Evolutionary conservation across 1,140 invertebrate genomes (phyloP).

Genomic region (Ganaspis sp.): DNA sequence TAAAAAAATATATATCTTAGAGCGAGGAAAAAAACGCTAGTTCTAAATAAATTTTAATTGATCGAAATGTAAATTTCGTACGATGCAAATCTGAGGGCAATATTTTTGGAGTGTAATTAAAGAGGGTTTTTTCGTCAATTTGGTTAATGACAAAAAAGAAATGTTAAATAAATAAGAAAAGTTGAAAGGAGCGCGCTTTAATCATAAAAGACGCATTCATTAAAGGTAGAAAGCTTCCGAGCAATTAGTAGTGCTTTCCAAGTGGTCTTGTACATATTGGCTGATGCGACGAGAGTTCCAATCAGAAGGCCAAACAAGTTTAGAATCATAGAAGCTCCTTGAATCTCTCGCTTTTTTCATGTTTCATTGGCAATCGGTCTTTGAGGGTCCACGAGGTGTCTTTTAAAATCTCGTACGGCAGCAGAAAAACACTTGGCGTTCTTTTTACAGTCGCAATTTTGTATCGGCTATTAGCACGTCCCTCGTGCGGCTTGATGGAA

Average conservation of each 20-base stretch:
- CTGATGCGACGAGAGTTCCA: not conserved
- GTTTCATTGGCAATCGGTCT: conserved; percentile 39
- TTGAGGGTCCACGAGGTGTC: conserved; percentile 29
- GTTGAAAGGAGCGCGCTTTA: not conserved
- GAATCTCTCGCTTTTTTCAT: conserved; percentile 13
- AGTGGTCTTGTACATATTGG: conserved; percentile 18
- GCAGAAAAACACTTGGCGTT: conserved; percentile 17
- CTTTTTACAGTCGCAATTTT: conserved; percentile 53
- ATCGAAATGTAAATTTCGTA: no score
- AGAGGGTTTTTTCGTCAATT: not conserved
- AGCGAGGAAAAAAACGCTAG: no score
- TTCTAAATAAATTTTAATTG: no score
- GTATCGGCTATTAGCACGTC: conserved; percentile 59
- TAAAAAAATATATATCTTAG: no score
- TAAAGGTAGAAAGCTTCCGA: conserved; percentile 9
- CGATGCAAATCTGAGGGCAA: no score
- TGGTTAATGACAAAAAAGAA: not conserved
- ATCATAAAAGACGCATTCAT: conserved; percentile 18
- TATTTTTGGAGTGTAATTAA: not conserved
- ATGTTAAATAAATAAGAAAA: not conserved
- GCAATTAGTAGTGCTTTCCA: conserved; percentile 22
- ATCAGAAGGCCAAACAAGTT: conserved; percentile 22
- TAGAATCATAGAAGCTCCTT: conserved; percentile 6
- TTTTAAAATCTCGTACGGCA: conserved; percentile 37
- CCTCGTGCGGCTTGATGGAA: conserved; percentile 67